Base-by-base conservation (phyloP, 2,888 invertebrate genomes). In the Acronicta aceris region DNA sequence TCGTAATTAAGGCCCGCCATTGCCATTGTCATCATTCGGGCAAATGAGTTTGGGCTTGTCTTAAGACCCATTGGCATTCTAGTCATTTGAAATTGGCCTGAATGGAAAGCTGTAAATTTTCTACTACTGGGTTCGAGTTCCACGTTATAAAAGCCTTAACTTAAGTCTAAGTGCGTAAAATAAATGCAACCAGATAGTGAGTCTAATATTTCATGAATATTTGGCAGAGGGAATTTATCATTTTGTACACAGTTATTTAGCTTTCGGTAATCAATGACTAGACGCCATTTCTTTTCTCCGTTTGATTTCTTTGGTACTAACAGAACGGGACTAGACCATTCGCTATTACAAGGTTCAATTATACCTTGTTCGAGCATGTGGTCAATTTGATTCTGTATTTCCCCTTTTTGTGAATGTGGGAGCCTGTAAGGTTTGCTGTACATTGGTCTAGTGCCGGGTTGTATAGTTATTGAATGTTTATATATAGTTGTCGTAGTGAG, bases 391-490 rank as follows among this genome's bases (percentile, higher is more conserved):
- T 50, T 13, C 15, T 40, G 12, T 25, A 41, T 50, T 41, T 50
- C 50, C 13, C 13, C 7, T 50, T 50, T 50, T 25, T 50, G 50
- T 25, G 21, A 16, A 13, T 50, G 17, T 12, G 50, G 50, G 9
- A 50, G 15, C n/a, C 50, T 13, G 27, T 50, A 50, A 7, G 40
- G 41, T 15, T 50, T 50, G 10, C 25, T 15, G 27, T 25, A 50
- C 5, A 41, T 13, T 27, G 50, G 49, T 2, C 38, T 16, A 1
- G 13, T 25, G 30, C 60, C 47, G 15, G 43, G 53, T 51, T 60
- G 60, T 33, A 60, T 46, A 10, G 27, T 17, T 16, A 65, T 65
- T 16, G 47, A 36, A 10, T 65, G 65, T 45, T 49, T 47, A 38
- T 57, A 56, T 10, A 59, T 16, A 51, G 54, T 55, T n/a, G 58